Percentiles rank a stretch among this genome's conserved stretches.
Conservation (phyloP, 2,888 invertebrate genomes). For the Cataglyphis cursor region DNA sequence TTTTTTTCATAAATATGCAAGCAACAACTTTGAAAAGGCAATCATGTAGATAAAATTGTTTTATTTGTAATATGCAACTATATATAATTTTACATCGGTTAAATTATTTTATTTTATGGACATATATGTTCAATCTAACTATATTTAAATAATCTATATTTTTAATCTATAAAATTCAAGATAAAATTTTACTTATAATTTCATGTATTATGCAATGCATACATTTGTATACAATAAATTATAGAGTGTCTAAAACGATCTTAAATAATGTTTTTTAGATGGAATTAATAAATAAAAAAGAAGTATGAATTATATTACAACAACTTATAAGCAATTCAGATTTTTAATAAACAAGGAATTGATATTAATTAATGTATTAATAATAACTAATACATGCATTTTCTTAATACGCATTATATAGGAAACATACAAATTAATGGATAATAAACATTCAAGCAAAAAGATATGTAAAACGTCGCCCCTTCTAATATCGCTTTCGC, state of each 20-base stretch:
- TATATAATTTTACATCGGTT: not conserved
- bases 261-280: not conserved
- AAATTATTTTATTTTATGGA: not conserved
- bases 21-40: not conserved
- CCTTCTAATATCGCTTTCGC: conserved; percentile 25
- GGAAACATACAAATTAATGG: not conserved
- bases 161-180: not conserved
- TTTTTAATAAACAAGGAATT: not conserved
- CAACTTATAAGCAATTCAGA: not conserved
- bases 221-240: not conserved
- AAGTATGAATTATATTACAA: not conserved
- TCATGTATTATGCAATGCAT: not conserved
- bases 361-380: not conserved
- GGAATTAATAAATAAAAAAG: not conserved
- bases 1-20: conserved; percentile 26
- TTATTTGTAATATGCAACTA: not conserved
- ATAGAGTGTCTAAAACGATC: not conserved
- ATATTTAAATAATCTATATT: not conserved
- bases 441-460: not conserved
- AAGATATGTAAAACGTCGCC: conserved; percentile 11
- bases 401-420: not conserved
- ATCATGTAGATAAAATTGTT: not conserved
- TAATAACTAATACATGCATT: not conserved
- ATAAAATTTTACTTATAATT: not conserved
- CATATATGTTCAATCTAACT: not conserved